A percentile compares a stretch with the other conserved stretches of the same genome.
These are phyloP conservation scores for Varecia variegata DNA, from an alignment of 2,797 vertebrate genomes.

Conservation along the genomic window DNA sequence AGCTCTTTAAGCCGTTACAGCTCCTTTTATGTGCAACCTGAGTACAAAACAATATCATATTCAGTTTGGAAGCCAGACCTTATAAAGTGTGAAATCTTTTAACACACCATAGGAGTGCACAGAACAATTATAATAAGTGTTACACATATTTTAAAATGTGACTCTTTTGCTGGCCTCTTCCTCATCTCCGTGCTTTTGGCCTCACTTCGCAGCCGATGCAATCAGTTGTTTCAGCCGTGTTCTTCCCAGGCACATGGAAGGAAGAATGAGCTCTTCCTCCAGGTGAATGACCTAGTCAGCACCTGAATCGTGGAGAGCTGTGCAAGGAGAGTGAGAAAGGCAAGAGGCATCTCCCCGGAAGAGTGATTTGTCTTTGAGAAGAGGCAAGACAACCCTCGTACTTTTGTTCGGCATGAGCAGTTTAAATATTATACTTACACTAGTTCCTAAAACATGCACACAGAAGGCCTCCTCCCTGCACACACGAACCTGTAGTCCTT, in stretches of 20 bases:
- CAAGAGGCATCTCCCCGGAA: not conserved
- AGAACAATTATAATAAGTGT: slow-evolving; percentile 49
- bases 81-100: slow-evolving; percentile 61
- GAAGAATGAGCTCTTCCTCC: not conserved
- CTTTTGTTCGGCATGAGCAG: not conserved
- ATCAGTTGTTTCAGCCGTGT: not conserved
- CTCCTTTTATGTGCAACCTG: slow-evolving; percentile 50
- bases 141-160: slow-evolving; percentile 36
- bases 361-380: not conserved
- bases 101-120: slow-evolving; percentile 20
- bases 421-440: not conserved
- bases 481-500: not conserved
- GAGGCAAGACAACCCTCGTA: not conserved
- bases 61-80: slow-evolving; percentile 52
- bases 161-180: not conserved
- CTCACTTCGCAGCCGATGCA: not conserved
- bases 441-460: not conserved
- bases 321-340: not conserved
- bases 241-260: not conserved
- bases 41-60: slow-evolving; percentile 41
- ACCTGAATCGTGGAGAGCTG: not conserved
- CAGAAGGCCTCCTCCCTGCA: not conserved
- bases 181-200: not conserved
- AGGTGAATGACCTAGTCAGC: not conserved
- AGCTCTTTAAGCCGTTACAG: slow-evolving; percentile 2